Conservation (phyloP, 23 tunicate species). For the Trididemnum clinides region DNA sequence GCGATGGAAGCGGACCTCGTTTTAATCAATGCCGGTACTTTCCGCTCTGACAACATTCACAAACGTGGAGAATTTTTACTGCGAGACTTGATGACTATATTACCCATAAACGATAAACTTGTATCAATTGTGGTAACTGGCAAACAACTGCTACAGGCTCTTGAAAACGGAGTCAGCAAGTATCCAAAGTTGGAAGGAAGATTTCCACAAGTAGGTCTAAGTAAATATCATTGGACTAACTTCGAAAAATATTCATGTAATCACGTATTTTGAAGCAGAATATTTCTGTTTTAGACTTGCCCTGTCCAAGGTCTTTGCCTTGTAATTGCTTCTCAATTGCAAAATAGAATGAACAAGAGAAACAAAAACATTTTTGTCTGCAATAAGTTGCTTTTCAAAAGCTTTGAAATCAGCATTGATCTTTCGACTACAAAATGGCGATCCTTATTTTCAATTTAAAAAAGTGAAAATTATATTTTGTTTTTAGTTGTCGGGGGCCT, state of each 20-base stretch:
- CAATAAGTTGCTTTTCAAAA: too few species aligned
- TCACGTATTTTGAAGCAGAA: too few species aligned
- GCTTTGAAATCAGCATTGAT: too few species aligned
- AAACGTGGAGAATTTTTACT: conserved; percentile 51
- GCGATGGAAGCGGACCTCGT: conserved; percentile 66
- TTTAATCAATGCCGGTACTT: conserved; percentile 88
- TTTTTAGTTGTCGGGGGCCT: conserved; percentile 56
- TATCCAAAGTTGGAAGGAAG: conserved; percentile 80
- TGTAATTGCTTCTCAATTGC: too few species aligned
- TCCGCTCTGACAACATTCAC: conserved; percentile 71
- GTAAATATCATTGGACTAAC: too few species aligned
- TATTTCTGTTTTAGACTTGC: too few species aligned
- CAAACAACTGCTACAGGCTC: conserved; percentile 60
- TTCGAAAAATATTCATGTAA: too few species aligned
- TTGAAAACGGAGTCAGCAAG: conserved; percentile 89
- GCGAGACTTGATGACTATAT: conserved; percentile 78
- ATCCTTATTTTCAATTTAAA: too few species aligned
- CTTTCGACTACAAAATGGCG: too few species aligned
- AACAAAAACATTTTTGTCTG: too few species aligned
- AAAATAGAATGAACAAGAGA: too few species aligned
- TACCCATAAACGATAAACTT: conserved; percentile 84
- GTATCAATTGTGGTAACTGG: conserved; percentile 79
- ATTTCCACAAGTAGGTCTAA: conserved; percentile 76
- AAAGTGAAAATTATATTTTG: background rate
- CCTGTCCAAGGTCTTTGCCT: too few species aligned